Percentiles rank a stretch among this genome's conserved stretches.
phyloP scores from a whole-genome alignment of 2,113 vertebrate genomes.

The Eurystomus gularis region DNA sequence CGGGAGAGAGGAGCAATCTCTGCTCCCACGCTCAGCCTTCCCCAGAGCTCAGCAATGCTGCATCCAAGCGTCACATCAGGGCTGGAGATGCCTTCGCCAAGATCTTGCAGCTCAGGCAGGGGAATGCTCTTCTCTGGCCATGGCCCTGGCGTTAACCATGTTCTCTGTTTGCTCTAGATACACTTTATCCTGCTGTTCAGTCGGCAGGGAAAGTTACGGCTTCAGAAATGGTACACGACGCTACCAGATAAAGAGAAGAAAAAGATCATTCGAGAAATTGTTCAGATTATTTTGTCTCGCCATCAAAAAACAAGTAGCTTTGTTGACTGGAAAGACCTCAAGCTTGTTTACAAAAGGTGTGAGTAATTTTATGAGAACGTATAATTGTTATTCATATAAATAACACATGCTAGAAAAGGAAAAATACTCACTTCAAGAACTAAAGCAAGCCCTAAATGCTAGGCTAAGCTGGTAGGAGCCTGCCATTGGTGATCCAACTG shows the following conservation, averaged over 20 bases:
- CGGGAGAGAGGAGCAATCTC: not conserved
- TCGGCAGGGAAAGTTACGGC: conserved; percentile 93
- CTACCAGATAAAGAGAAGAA: conserved; percentile 92
- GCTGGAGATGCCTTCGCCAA: not conserved
- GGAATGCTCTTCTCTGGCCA: not conserved
- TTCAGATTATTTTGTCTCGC: conserved; percentile 87
- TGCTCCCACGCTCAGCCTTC: not conserved
- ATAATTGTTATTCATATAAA: not conserved
- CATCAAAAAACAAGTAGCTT: conserved; percentile 92
- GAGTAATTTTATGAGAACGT: conserved; percentile 67
- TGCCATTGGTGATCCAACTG: not conserved
- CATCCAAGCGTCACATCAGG: accelerated
- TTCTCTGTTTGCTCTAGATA: conserved; percentile 80
- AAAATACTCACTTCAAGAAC: not conserved
- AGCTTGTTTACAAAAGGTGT: conserved; percentile 98
- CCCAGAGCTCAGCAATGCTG: accelerated
- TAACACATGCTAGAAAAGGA: not conserved
- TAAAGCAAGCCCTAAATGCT: not conserved
- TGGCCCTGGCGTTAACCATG: not conserved
- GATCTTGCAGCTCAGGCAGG: not conserved
- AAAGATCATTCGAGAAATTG: conserved; percentile 92
- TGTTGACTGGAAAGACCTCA: conserved; percentile 95
- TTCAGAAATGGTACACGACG: conserved; percentile 95
- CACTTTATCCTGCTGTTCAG: conserved; percentile 97
- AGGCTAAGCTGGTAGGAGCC: not conserved